phyloP scores from a whole-genome alignment of 2,888 invertebrate species.

The Arrhopalites spinosus region DNA sequence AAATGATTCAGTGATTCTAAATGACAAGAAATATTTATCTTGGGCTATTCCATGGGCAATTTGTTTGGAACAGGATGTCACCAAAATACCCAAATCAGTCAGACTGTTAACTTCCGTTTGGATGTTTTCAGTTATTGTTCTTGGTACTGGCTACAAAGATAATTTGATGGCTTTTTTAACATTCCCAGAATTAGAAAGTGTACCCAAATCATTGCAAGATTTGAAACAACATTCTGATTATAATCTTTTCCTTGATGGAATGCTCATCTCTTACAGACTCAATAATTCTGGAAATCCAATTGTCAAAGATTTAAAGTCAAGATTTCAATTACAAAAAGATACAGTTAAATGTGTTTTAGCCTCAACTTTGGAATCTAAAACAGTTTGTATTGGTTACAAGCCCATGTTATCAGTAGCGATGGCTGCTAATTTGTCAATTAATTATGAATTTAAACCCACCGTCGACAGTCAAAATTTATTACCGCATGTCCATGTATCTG shows the following conservation, averaged over 20 bases:
- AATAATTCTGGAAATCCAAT: constrained; percentile 9
- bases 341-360: neutral
- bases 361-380: neutral
- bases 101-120: neutral
- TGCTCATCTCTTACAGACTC: constrained; percentile 17
- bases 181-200: constrained; percentile 19
- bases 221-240: neutral
- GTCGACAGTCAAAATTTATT: neutral
- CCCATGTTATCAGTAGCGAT: constrained; percentile 16
- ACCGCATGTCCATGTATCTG: constrained; percentile 18
- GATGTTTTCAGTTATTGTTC: neutral
- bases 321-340: neutral
- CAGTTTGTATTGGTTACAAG: constrained; percentile 21
- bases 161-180: constrained; percentile 6
- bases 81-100: neutral
- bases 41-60: neutral
- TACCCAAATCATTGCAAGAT: constrained; percentile 6
- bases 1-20: neutral
- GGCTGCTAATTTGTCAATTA: constrained; percentile 9
- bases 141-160: constrained; percentile 14
- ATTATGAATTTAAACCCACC: neutral
- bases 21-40: neutral
- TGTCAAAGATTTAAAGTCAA: neutral
- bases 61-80: constrained; percentile 16
- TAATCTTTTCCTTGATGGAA: constrained; percentile 2